Evolutionary conservation across 1,140 invertebrate species (phyloP).

Genomic region (Aphelinus certus): DNA sequence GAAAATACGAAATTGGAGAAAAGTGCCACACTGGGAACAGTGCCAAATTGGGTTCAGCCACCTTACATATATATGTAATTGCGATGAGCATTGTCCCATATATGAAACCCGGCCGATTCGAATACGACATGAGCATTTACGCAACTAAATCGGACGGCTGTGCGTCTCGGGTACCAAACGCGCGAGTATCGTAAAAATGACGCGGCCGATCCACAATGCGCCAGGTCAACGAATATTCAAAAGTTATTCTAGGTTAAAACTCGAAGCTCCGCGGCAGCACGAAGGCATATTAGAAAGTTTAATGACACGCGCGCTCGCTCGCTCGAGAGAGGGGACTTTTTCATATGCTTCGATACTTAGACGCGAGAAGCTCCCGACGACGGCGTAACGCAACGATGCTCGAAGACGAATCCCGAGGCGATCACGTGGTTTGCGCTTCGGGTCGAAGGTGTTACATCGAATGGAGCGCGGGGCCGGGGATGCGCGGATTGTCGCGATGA

Average conservation of each 20-base stretch:
- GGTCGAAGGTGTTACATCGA: no score
- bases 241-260: constrained; percentile 23
- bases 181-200: constrained; percentile 13
- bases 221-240: constrained; percentile 25
- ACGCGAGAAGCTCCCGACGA: no score
- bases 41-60: no score
- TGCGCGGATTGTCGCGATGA: constrained; percentile 11
- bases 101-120: neutral
- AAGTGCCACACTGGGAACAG: no score
- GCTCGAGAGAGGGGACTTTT: no score
- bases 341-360: no score
- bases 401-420: no score
- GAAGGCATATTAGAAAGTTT: constrained; percentile 22
- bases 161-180: neutral
- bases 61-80: neutral
- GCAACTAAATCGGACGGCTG: constrained; percentile 2
- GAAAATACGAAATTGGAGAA: no score
- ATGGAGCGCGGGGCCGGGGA: neutral
- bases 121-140: constrained; percentile 16
- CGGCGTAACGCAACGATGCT: no score
- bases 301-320: neutral
- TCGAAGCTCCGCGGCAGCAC: neutral
- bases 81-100: constrained; percentile 3
- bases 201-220: neutral
- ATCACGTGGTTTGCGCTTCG: no score